A percentile compares a stretch with the other conserved stretches of the same genome.
phyloP scores from a whole-genome alignment of 2,797 vertebrate species.

The Falco cherrug region DNA sequence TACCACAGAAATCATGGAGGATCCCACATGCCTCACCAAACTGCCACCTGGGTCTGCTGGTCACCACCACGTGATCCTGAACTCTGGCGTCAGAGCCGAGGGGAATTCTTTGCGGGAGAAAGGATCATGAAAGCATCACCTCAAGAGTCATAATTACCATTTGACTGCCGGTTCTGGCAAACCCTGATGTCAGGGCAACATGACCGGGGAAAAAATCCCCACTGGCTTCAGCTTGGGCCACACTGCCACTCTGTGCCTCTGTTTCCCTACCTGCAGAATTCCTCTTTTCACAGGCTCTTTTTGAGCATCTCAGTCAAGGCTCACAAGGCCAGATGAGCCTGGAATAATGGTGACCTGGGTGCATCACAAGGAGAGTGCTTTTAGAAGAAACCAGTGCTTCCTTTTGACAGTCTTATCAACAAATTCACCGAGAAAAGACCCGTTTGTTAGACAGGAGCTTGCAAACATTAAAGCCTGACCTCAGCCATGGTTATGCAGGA shows the following conservation, averaged over 20 bases:
- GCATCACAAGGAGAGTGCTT: neutral
- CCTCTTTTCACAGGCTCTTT: neutral
- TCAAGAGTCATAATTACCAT: neutral
- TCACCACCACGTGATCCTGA: rapidly evolving
- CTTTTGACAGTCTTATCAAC: neutral
- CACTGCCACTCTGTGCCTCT: rapidly evolving
- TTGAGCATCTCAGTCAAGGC: neutral
- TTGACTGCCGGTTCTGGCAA: neutral
- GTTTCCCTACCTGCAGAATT: neutral
- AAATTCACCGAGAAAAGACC: neutral
- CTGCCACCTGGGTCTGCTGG: neutral
- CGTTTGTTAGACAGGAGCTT: neutral
- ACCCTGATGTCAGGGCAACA: neutral
- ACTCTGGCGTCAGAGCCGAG: rapidly evolving
- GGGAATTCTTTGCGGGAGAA: neutral
- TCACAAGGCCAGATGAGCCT: neutral
- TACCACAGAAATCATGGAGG: neutral
- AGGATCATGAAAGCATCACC: neutral
- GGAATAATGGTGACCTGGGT: rapidly evolving
- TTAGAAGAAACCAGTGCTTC: neutral
- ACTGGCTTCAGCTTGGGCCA: neutral
- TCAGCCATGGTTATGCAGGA: neutral
- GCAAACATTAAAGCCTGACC: neutral
- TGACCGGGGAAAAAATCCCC: neutral
- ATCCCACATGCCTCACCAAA: neutral